These are phyloP conservation scores for Heliconius cydno DNA, from an alignment of 2,888 invertebrate species.

Conservation along the genomic window DNA sequence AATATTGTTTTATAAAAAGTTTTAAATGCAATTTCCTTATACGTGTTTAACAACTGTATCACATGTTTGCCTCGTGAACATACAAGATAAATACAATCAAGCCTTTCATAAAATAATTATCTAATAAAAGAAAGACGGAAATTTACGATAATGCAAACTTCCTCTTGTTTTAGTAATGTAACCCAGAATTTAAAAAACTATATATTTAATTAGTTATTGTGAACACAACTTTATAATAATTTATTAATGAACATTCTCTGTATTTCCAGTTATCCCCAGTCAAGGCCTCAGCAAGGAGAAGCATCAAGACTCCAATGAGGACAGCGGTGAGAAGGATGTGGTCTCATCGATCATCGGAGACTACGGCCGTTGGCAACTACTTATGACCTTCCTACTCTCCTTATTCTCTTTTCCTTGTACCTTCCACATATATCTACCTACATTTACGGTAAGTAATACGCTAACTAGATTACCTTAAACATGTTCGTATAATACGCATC, in stretches of 20 bases:
- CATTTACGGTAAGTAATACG: constrained; percentile 84
- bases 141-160: background rate
- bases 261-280: constrained; percentile 75
- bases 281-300: constrained; percentile 68
- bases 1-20: no score
- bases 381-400: constrained; percentile 88
- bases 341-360: constrained; percentile 88
- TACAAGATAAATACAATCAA: background rate
- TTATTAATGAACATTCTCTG: constrained; percentile 14
- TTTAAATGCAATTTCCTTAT: background rate
- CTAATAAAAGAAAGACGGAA: background rate
- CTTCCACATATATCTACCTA: constrained; percentile 90
- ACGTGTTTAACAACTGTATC: no score
- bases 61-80: background rate
- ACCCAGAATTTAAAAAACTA: background rate
- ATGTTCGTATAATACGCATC: background rate
- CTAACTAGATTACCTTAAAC: background rate
- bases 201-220: background rate
- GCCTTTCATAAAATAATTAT: background rate
- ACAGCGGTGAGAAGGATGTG: constrained; percentile 83
- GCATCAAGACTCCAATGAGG: constrained; percentile 54
- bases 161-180: background rate
- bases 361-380: constrained; percentile 90
- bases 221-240: background rate
- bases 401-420: constrained; percentile 91